Percentiles rank a stretch among this genome's conserved stretches.
Conservation (phyloP, 1,140 invertebrate genomes). For the Diorhabda carinulata region DNA sequence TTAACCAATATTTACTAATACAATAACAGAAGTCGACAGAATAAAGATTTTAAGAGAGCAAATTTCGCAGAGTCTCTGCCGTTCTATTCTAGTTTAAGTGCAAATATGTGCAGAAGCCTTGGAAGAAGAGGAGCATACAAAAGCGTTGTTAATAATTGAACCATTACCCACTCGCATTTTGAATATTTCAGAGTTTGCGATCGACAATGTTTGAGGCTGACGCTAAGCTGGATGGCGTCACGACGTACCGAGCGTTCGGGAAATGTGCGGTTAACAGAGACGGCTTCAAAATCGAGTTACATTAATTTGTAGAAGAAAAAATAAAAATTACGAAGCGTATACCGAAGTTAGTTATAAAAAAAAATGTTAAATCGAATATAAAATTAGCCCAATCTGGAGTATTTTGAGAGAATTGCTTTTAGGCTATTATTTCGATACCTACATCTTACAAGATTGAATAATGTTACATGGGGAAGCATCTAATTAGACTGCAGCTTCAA, state of each 20-base stretch:
- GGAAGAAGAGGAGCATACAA: not conserved
- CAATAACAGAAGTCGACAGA: not conserved
- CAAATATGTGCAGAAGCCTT: conserved; percentile 1
- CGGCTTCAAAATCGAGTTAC: too few relatives aligned
- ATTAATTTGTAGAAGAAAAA: too few relatives aligned
- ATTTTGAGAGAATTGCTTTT: too few relatives aligned
- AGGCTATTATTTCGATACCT: too few relatives aligned
- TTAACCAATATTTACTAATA: not conserved
- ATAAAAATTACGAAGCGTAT: too few relatives aligned
- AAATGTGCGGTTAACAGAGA: too few relatives aligned
- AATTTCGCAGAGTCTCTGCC: not conserved
- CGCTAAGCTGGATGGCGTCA: not conserved
- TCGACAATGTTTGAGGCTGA: conserved; percentile 4
- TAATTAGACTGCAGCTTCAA: not conserved
- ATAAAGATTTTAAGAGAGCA: conserved; percentile 3
- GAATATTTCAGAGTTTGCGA: conserved; percentile 12
- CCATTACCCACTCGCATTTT: conserved; percentile 12
- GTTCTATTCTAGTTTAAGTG: not conserved
- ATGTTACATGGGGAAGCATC: too few relatives aligned
- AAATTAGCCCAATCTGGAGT: too few relatives aligned
- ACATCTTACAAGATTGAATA: too few relatives aligned
- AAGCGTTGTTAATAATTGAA: conserved; percentile 11
- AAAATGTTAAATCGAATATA: too few relatives aligned
- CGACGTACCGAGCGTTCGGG: not conserved
- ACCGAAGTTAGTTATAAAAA: too few relatives aligned